Evolutionary conservation across 2,797 vertebrate species (phyloP).

Genomic region (Hippocampus kuda): DNA sequence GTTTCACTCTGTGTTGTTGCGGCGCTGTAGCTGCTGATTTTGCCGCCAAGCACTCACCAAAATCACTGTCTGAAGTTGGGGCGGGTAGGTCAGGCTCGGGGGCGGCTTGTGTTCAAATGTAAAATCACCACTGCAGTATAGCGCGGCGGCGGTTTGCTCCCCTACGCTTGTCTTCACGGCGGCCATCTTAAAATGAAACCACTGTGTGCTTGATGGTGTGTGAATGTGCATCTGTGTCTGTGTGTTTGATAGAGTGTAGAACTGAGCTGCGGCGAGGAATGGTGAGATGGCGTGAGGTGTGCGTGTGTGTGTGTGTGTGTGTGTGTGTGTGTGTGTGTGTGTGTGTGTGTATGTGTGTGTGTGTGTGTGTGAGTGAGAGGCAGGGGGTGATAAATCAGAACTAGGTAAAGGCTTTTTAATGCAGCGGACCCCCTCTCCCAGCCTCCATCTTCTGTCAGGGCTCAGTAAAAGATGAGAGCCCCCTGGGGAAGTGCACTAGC

Average conservation of each 20-base stretch:
- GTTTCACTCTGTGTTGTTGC: slow-evolving; percentile 57
- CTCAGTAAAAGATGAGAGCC: slow-evolving; percentile 78
- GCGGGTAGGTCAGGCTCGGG: slow-evolving; percentile 4
- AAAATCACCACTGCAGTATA: slow-evolving; percentile 64
- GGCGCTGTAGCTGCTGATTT: slow-evolving; percentile 44
- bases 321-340: slow-evolving; percentile 21
- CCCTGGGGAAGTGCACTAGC: slow-evolving; percentile 68
- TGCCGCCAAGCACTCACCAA: slow-evolving; percentile 40
- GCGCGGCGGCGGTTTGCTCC: slow-evolving; percentile 37
- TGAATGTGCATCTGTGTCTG: slow-evolving; percentile 47
- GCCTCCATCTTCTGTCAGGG: slow-evolving; percentile 76
- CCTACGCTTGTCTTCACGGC: slow-evolving; percentile 54
- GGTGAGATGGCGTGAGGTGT: slow-evolving; percentile 51
- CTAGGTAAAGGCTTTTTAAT: slow-evolving; percentile 81
- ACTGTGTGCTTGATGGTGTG: slow-evolving; percentile 60
- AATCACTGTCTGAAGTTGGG: slow-evolving; percentile 46
- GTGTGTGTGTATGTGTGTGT: slow-evolving; percentile 12
- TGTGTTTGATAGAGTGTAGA: slow-evolving; percentile 65
- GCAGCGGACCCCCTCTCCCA: slow-evolving; percentile 70
- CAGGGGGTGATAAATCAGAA: slow-evolving; percentile 74
- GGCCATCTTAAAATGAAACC: slow-evolving; percentile 64
- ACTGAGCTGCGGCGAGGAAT: slow-evolving; percentile 41
- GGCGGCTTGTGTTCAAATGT: slow-evolving; percentile 64
- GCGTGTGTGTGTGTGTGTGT: slow-evolving; percentile 27
- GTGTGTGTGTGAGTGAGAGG: slow-evolving; percentile 42